Evolutionary conservation across 2,888 invertebrate species (phyloP), one percentile per base, ranked within the genome.

Genomic region (Escarpia spicata): DNA sequence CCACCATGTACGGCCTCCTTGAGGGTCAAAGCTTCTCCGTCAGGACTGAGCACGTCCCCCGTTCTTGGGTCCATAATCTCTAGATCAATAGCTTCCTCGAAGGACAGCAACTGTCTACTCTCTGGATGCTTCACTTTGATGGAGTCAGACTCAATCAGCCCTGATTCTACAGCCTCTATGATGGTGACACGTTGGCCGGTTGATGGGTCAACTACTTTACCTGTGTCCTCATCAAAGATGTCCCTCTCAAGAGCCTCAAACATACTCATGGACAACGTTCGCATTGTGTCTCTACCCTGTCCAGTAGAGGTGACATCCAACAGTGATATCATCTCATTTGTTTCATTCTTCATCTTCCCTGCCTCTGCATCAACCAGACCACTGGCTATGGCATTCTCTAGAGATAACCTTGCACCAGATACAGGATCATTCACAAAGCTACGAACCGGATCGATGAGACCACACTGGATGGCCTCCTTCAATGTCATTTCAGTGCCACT

Each of bases 331-430:
- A 98, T 97, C 96, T 98, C 97, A 10, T 98, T 98, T 1, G 98
- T 98, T 95, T 97, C 97, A 0, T 98, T 98, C 96, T 98, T 98
- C 94, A 96, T 90, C 31, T 91, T 90, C 15, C 91, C 92, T 19
- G 44, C n/a, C 10, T 91, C 92, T 3, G 99, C 98, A 95, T 98
- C 98, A 96, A 98, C 98, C 91, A 99, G 97, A 96, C 99, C 98
- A 95, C 98, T 97, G 96, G 98, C 98, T 95, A 99, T 98, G 75
- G 99, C 99, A 97, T 99, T 98, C 37, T 45, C 75, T 89, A 93
- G 91, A 10, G 92, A 91, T 60, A 93, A 44, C 75, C 75, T 75
- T 44, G 52, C 92, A 12, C 92, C 92, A 43, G 92, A 92, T 26
- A 43, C 58, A 44, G 92, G 93, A 91, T 93, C 92, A 15, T 60